These are phyloP conservation scores for Toxotes lorentzi DNA, from an alignment of 2,797 vertebrate species.

Conservation along the genomic window DNA sequence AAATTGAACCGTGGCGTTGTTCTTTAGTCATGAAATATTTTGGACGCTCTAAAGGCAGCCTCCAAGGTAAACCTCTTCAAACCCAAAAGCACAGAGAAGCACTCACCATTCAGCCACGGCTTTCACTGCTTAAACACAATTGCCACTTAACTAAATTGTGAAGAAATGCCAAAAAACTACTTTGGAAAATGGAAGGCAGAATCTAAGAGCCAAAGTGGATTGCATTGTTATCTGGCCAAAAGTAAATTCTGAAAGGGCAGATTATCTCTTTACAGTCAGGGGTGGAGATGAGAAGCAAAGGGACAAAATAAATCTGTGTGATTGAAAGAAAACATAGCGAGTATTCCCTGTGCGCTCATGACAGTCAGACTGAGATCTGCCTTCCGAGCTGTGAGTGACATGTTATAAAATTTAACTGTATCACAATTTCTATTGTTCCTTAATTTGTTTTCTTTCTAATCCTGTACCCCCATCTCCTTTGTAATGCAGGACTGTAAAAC, in stretches of 20 bases:
- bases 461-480: too few relatives aligned
- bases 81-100: neutral
- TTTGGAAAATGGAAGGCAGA: constrained; percentile 19
- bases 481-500: too few relatives aligned
- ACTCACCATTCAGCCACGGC: neutral
- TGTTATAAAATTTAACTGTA: too few relatives aligned
- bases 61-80: too few relatives aligned
- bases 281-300: constrained; percentile 2
- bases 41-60: too few relatives aligned
- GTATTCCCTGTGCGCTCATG: neutral
- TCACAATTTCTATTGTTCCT: too few relatives aligned
- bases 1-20: too few relatives aligned
- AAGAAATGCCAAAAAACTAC: constrained; percentile 25
- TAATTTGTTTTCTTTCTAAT: too few relatives aligned
- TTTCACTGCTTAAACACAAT: constrained; percentile 8
- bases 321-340: neutral
- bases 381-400: too few relatives aligned
- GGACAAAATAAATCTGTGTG: neutral
- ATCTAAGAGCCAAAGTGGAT: constrained; percentile 19
- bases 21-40: too few relatives aligned
- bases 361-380: too few relatives aligned
- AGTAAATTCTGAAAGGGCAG: neutral
- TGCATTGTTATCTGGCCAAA: constrained; percentile 10
- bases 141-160: constrained; percentile 40
- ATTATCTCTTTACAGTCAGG: constrained; percentile 2